Conservation (phyloP, 2,797 vertebrate species). For the Manis javanica region DNA sequence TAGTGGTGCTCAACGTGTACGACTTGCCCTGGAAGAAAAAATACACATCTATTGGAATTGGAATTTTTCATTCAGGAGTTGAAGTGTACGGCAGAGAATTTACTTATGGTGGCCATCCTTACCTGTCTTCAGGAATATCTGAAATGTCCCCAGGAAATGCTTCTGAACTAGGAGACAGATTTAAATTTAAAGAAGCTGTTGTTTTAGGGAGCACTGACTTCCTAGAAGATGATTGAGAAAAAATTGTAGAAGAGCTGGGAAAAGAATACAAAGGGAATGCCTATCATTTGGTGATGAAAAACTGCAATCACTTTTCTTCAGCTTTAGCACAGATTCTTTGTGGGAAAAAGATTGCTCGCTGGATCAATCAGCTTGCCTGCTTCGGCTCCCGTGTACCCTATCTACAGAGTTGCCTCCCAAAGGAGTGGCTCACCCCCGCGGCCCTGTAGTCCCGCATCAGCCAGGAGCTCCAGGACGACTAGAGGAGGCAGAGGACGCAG, state of each 20-base stretch:
- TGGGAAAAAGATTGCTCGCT: constrained; percentile 97
- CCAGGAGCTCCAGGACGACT: constrained; percentile 96
- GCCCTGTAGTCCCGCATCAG: constrained; percentile 98
- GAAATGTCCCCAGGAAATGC: constrained; percentile 98
- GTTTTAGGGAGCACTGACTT: constrained; percentile 98
- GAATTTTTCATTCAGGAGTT: constrained; percentile 99
- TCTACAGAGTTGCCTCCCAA: constrained; percentile 98
- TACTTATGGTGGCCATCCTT: constrained; percentile 99
- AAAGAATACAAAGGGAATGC: constrained; percentile 99
- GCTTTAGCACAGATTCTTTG: constrained; percentile 96
- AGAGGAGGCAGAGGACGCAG: constrained; percentile 96
- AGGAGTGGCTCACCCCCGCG: constrained; percentile 98
- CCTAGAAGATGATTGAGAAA: constrained; percentile 97
- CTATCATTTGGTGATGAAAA: constrained; percentile 99
- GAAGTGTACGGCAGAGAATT: constrained; percentile 99
- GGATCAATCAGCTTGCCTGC: constrained; percentile 99
- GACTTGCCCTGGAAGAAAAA: constrained; percentile 97
- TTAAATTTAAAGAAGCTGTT: constrained; percentile 99
- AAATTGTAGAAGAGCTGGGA: constrained; percentile 98
- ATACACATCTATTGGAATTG: constrained; percentile 98
- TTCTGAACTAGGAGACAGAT: constrained; percentile 97
- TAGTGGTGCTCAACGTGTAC: constrained; percentile 98
- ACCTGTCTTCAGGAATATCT: constrained; percentile 99
- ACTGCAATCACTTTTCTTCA: constrained; percentile 99
- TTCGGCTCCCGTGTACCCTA: constrained; percentile 99